Conservation (phyloP, 2,113 vertebrate genomes). For the Cottus gobio region DNA sequence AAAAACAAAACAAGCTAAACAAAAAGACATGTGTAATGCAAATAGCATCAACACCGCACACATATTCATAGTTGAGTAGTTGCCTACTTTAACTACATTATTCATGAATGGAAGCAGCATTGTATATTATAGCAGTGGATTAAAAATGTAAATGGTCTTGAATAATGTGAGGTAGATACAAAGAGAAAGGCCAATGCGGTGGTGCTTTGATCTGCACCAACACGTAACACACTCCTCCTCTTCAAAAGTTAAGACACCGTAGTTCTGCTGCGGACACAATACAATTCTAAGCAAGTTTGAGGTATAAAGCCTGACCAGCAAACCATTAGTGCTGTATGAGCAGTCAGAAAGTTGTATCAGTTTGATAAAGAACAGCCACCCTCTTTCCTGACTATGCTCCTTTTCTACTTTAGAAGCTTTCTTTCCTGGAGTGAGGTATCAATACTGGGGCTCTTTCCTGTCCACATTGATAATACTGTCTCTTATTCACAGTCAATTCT, state of each 20-base stretch:
- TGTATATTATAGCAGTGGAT: constrained; percentile 54
- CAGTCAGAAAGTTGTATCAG: constrained; percentile 61
- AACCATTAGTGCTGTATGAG: constrained; percentile 68
- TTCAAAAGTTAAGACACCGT: constrained; percentile 49
- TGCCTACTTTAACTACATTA: constrained; percentile 49
- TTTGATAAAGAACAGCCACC: constrained; percentile 71
- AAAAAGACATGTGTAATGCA: constrained; percentile 62
- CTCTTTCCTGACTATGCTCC: constrained; percentile 64
- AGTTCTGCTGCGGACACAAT: constrained; percentile 51
- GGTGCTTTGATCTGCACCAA: constrained; percentile 54
- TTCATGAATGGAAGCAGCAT: constrained; percentile 60
- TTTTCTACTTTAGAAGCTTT: constrained; percentile 77
- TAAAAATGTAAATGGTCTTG: constrained; percentile 68
- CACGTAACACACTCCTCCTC: constrained; percentile 44
- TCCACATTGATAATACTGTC: constrained; percentile 81
- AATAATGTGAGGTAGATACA: constrained; percentile 80
- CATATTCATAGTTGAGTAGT: constrained; percentile 55
- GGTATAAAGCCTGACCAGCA: constrained; percentile 60
- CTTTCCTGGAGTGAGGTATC: constrained; percentile 80
- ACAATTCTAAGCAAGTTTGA: constrained; percentile 58
- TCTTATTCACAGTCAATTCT: constrained; percentile 82
- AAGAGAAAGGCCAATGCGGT: constrained; percentile 56
- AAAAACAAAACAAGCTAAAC: constrained; percentile 66
- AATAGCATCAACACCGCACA: constrained; percentile 60
- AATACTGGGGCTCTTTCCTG: constrained; percentile 77